A percentile compares a stretch with the other conserved stretches of the same genome.
phyloP scores from a whole-genome alignment of 1,140 invertebrate genomes.

The Papilio helenus region DNA sequence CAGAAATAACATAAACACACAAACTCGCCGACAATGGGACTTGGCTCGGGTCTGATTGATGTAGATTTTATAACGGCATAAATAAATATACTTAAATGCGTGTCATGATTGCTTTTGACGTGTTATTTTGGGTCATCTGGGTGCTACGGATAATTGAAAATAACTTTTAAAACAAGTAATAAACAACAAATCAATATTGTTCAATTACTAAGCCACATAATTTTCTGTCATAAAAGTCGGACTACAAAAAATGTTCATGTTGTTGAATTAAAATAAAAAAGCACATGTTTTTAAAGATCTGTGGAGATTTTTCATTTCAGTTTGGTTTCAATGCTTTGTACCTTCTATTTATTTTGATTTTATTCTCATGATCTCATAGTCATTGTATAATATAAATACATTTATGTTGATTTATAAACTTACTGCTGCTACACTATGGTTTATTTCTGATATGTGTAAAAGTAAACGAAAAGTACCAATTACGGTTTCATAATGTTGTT shows the following conservation, averaged over 20 bases:
- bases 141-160: not conserved
- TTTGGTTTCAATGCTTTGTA: no score
- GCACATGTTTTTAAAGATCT: no score
- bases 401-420: not conserved
- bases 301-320: no score
- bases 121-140: not conserved
- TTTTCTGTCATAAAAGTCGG: not conserved
- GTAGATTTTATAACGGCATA: constrained; percentile 6
- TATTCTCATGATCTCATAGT: not conserved
- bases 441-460: no score
- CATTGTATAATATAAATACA: not conserved
- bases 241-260: not conserved
- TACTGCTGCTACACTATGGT: not conserved
- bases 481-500: no score
- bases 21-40: not conserved
- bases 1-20: not conserved
- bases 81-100: constrained; percentile 18
- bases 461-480: no score
- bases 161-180: not conserved
- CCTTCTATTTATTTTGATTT: not conserved
- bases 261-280: no score
- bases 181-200: not conserved
- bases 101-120: constrained; percentile 9
- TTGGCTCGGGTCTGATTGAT: not conserved
- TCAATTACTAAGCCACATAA: not conserved